Percentiles rank a stretch among this genome's conserved stretches.
These are phyloP conservation scores for Drosophila emarginata DNA, from an alignment of 2,888 invertebrate species.

Conservation along the genomic window DNA sequence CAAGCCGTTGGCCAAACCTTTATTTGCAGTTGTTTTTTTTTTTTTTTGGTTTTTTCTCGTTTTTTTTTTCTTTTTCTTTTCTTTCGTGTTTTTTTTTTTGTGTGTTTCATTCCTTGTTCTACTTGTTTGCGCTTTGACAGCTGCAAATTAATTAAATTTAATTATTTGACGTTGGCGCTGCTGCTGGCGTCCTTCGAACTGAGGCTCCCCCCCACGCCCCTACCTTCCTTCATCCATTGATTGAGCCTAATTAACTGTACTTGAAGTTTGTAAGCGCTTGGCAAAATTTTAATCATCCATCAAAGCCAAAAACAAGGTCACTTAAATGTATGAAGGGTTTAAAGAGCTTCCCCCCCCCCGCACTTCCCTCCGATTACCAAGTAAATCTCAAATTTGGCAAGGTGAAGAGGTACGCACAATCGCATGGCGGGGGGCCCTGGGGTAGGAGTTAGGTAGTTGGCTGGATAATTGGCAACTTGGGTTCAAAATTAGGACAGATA, in stretches of 20 bases:
- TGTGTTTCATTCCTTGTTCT: conserved; percentile 6
- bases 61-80: neutral
- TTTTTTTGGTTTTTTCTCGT: neutral
- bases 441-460: neutral
- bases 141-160: conserved; percentile 75
- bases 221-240: conserved; percentile 50
- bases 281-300: conserved; percentile 72
- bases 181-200: conserved; percentile 29
- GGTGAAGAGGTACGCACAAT: neutral
- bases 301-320: conserved; percentile 47
- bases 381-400: neutral
- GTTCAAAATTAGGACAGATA: conserved; percentile 20
- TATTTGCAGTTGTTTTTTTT: conserved; percentile 1
- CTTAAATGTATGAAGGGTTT: conserved; percentile 11
- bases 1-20: neutral
- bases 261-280: conserved; percentile 67
- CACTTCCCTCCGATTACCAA: neutral
- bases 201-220: neutral
- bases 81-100: neutral
- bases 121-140: conserved; percentile 58
- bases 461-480: conserved; percentile 1
- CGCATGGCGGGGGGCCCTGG: neutral
- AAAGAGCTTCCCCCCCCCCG: neutral
- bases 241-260: conserved; percentile 75
- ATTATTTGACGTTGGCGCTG: conserved; percentile 53